Percentiles rank a stretch among this genome's conserved stretches.
phyloP scores from a whole-genome alignment of 2,888 invertebrate genomes.

The Gortyna flavago region DNA sequence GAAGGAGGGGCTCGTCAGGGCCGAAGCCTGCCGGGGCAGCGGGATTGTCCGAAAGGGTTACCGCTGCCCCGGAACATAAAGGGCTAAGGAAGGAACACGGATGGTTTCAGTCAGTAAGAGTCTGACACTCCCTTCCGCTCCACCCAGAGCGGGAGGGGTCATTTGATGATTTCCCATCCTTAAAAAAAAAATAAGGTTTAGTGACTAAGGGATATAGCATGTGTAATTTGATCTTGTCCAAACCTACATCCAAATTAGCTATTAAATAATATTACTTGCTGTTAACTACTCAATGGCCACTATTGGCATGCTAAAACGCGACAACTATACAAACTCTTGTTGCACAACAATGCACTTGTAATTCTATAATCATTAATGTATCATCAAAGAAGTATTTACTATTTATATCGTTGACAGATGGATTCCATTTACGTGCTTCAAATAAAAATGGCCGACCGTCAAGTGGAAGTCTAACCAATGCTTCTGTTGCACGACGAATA shows the following conservation, averaged over 20 bases:
- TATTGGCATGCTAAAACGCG: too few relatives aligned
- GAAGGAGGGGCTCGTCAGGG: too few relatives aligned
- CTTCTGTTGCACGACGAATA: conserved; percentile 25
- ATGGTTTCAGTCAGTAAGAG: too few relatives aligned
- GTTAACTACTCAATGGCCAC: not conserved
- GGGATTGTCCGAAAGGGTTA: too few relatives aligned
- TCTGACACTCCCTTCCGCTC: too few relatives aligned
- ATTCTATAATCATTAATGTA: not conserved
- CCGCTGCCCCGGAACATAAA: too few relatives aligned
- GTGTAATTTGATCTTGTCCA: not conserved
- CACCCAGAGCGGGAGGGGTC: too few relatives aligned
- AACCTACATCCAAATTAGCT: too few relatives aligned
- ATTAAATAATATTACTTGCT: not conserved
- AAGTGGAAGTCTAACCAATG: not conserved
- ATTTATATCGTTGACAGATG: conserved; percentile 34
- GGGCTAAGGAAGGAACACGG: too few relatives aligned
- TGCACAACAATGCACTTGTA: not conserved
- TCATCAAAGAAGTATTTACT: conserved; percentile 20
- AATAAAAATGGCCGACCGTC: conserved; percentile 20
- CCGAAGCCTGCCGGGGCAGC: too few relatives aligned
- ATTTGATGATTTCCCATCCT: too few relatives aligned
- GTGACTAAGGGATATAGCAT: not conserved
- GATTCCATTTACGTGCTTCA: conserved; percentile 38
- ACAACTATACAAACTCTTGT: not conserved
- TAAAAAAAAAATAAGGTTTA: too few relatives aligned